These are phyloP conservation scores for human (Homo sapiens) DNA, from an alignment of 2,113 vertebrate genomes.

Conservation along the genomic window DNA sequence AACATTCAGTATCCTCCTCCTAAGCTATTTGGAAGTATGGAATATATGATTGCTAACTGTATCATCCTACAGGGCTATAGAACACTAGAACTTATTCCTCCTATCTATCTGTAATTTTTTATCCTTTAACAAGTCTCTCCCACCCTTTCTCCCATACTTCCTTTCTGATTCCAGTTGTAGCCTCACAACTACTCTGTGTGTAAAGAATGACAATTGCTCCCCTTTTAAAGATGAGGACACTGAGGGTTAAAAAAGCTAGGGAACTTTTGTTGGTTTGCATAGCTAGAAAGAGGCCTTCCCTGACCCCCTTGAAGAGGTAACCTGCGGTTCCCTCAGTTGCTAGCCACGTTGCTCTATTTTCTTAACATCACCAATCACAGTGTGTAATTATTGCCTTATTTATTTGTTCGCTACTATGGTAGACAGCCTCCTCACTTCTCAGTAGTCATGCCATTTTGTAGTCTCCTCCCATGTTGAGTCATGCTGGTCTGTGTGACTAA, in stretches of 20 bases:
- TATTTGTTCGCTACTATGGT: neutral
- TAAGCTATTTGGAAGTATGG: neutral
- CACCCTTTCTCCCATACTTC: neutral
- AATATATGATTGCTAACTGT: neutral
- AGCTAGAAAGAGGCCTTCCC: neutral
- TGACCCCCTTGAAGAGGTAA: neutral
- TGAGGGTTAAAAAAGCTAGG: neutral
- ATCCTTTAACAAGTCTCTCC: neutral
- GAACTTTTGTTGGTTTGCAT: neutral
- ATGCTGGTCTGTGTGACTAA: neutral
- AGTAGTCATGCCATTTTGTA: neutral
- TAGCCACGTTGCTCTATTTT: neutral
- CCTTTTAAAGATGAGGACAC: neutral
- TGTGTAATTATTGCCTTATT: neutral
- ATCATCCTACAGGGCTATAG: neutral
- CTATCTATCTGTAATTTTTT: neutral
- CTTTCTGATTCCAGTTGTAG: neutral
- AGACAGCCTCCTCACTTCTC: neutral
- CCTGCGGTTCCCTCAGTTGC: neutral
- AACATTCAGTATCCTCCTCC: neutral
- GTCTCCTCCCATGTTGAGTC: neutral
- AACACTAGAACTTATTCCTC: neutral
- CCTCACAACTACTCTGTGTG: neutral
- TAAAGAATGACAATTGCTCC: neutral
- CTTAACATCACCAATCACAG: neutral